These are phyloP conservation scores for Hemicentrotus pulcherrimus DNA, from an alignment of 35 echinoderm and acorn worm genomes.

Conservation along the genomic window DNA sequence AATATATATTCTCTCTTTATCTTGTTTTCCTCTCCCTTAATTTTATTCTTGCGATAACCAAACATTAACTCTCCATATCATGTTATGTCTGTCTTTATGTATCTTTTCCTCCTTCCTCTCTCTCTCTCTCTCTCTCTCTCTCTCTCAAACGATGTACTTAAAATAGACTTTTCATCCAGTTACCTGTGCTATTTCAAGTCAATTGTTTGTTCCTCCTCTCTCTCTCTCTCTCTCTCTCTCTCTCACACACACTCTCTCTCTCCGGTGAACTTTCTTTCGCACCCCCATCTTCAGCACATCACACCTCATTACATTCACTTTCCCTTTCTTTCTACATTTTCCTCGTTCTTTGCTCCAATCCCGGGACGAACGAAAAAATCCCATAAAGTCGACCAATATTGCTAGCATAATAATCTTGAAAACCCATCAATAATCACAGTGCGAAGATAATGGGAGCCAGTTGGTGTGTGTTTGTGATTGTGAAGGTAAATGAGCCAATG, in stretches of 20 bases:
- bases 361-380: background rate
- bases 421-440: background rate
- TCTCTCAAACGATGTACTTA: no score
- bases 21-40: no score
- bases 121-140: background rate
- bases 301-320: background rate
- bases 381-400: background rate
- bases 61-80: no score
- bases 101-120: background rate
- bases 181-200: no score
- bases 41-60: no score
- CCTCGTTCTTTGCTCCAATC: background rate
- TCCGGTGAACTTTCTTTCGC: background rate
- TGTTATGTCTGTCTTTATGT: no score
- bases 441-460: background rate
- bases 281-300: background rate
- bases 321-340: background rate
- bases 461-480: slow-evolving; percentile 17
- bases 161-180: no score
- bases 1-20: no score
- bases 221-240: background rate
- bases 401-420: slow-evolving; percentile 6
- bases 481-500: background rate
- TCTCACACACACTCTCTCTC: background rate
- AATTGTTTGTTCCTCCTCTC: no score